Evolutionary conservation across 2,888 invertebrate genomes (phyloP), one percentile per base, ranked within the genome.

Genomic region (Sesia bembeciformis): DNA sequence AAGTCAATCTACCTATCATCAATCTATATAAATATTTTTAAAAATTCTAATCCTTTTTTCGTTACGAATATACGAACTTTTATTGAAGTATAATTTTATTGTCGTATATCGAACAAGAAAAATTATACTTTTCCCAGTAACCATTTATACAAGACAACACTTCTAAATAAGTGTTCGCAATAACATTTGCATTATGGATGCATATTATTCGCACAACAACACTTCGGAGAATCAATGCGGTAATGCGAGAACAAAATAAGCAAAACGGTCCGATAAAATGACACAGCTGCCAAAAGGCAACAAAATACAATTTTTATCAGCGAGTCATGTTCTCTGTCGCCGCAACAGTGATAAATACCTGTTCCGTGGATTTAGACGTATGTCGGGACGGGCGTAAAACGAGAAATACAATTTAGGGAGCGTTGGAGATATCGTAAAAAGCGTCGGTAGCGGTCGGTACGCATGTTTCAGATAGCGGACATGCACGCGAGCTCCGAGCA

Each of bases 331-430:
- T 65, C 57, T 61, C 67, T 66, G 74, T 73, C 78, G 72, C 65
- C 67, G 65, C 64, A 64, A 63, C 68, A 63, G 69, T 72, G 76
- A 81, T 79, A 80, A 78, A 78, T 66, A 67, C 62, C 64, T 68
- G 60, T 57, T 51, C 62, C 53, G 58, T 58, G 70, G 69, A 83
- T 82, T 81, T 80, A 83, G 82, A 80, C 74, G 68, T 81, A 70
- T 64, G 64, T 64, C 65, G 54, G 58, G 54, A 60, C 57, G 51
- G 40, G 59, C 57, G 58, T 63, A 67, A 53, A 70, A 70, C 65
- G 62, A 68, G 57, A 65, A 65, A 63, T 58, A 67, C n/a, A 65
- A 66, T 58, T 57, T 58, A 59, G 53, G 54, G 55, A 55, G 52
- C 60, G 59, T 56, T 60, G 59, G 53, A 65, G 67, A 67, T 65